Evolutionary conservation across 2,113 vertebrate genomes (phyloP).

Genomic region (Ellobius talpinus): DNA sequence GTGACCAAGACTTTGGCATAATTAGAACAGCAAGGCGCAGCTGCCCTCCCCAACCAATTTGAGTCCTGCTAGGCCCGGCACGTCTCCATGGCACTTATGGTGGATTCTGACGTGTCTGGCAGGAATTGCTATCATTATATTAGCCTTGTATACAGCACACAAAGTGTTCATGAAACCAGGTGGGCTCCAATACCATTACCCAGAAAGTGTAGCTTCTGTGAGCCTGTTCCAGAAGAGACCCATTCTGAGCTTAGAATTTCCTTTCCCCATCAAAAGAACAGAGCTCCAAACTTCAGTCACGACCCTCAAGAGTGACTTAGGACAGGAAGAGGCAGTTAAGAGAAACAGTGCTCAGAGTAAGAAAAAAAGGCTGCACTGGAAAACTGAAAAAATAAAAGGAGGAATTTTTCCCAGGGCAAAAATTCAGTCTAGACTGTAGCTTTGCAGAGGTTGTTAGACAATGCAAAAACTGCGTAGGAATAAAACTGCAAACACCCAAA

Average conservation of each 20-base stretch:
- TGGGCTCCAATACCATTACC: background rate
- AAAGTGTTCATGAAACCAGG: background rate
- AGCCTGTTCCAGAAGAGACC: background rate
- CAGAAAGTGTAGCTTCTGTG: background rate
- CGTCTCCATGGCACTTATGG: background rate
- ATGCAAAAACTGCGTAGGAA: background rate
- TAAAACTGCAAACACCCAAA: background rate
- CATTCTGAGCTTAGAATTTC: background rate
- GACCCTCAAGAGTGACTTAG: background rate
- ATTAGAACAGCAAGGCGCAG: background rate
- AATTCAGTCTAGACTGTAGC: background rate
- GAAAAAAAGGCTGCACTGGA: background rate
- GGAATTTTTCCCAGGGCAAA: background rate
- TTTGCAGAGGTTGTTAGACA: slow-evolving; percentile 23
- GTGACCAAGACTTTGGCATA: background rate
- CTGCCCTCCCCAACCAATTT: background rate
- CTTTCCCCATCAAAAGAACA: background rate
- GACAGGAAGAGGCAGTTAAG: background rate
- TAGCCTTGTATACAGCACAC: background rate
- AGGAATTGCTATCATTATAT: background rate
- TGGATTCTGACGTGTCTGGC: background rate
- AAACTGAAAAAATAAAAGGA: background rate
- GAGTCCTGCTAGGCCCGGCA: background rate
- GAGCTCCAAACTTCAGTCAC: background rate
- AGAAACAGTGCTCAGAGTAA: background rate